phyloP scores from a whole-genome alignment of 2,113 vertebrate species.

The Tragelaphus imberbis region DNA sequence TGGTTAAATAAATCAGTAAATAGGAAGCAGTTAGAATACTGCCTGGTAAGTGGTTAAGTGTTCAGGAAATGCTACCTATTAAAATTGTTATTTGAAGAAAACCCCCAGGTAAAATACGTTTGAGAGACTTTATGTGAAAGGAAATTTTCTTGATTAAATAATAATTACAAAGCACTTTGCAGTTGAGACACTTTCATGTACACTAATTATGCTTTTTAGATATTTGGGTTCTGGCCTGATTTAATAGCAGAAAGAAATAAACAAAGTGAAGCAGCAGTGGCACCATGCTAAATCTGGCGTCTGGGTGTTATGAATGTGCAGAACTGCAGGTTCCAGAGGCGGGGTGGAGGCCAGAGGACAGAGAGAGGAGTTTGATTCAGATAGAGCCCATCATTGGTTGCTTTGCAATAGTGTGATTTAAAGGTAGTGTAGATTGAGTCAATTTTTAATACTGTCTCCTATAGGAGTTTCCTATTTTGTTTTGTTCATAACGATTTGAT shows the following conservation, averaged over 20 bases:
- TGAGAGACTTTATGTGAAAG: neutral
- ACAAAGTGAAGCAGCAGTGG: neutral
- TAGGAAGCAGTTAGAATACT: neutral
- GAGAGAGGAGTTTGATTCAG: neutral
- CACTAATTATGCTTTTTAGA: neutral
- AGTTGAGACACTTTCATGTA: neutral
- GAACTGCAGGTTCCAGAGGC: fast-evolving
- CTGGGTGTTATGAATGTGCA: neutral
- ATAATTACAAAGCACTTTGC: neutral
- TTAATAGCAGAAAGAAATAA: neutral
- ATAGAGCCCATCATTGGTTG: neutral
- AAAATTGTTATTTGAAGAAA: neutral
- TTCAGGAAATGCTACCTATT: neutral
- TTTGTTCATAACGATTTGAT: neutral
- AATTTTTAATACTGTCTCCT: neutral
- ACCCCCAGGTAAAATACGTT: neutral
- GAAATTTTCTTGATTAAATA: neutral
- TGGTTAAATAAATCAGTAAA: neutral
- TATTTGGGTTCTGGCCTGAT: neutral
- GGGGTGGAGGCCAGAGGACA: too few relatives aligned
- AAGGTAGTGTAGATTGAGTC: neutral
- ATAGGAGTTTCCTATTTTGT: neutral
- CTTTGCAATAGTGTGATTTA: neutral
- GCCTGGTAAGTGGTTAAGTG: neutral
- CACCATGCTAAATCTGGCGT: neutral